Base-by-base conservation (phyloP, 2,888 invertebrate genomes). In the Agrochola litura region DNA sequence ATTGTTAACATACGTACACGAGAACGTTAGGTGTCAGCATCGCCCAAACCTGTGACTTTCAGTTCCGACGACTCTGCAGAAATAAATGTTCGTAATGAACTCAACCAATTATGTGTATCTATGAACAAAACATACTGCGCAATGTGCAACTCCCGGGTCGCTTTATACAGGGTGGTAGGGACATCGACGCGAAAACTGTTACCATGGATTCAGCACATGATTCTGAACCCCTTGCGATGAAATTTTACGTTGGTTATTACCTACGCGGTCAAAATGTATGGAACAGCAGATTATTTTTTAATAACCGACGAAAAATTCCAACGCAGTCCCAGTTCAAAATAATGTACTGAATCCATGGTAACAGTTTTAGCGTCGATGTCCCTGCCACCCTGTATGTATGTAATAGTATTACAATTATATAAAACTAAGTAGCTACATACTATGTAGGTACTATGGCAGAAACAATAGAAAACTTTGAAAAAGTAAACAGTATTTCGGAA, bases 31-130 rank as follows among this genome's bases (percentile, higher is more conserved):
- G 22, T 64, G 54, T 54, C 54, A 69, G 60, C 19, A 41, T 56
- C 9, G 49, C 8, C 12, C 10, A 65, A 76, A 66, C n/a, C 58
- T 22, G 1, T 22, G 19, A 16, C 19, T 30, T 43, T 46, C 3
- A 30, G 19, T 68, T 68, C 14, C 14, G 60, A 25, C 5, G 19
- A 54, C 14, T 37, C 10, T 58, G 65, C 54, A 54, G 19, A 76
- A 76, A 37, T 82, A 76, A 76, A 37, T 82, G 8, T 58, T 46
- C 5, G n/a, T 30, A 22, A 41, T 25, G 41, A 49, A 54, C 16
- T n/a, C 4, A n/a, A n/a, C 6, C 8, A 52, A 37, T 19, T 54
- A 43, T 37, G 19, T 49, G 14, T 14, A 12, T n/a, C 16, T 60
- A 16, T 16, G 43, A 22, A 64, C 8, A 69, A 68, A 69, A 52